phyloP scores from a whole-genome alignment of 2,113 vertebrate genomes.

The Callopanchax toddi region DNA sequence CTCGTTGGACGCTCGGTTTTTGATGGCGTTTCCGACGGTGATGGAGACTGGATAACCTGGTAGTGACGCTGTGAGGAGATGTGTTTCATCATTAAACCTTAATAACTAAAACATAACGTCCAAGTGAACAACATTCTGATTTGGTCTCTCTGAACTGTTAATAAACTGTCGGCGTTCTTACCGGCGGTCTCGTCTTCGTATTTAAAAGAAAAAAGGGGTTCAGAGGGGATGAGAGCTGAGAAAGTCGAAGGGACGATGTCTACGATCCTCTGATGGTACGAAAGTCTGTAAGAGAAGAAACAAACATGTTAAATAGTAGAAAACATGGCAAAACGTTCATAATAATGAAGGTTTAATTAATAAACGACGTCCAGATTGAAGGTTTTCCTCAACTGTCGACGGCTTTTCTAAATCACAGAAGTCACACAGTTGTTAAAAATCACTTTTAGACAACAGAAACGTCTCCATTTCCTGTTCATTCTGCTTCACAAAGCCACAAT shows the following conservation, averaged over 20 bases:
- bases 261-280: slow-evolving; percentile 95
- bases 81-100: background rate
- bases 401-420: background rate
- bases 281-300: slow-evolving; percentile 81
- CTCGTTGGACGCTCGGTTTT: slow-evolving; percentile 93
- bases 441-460: too few species aligned
- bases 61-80: slow-evolving; percentile 82
- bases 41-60: slow-evolving; percentile 88
- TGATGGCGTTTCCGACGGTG: slow-evolving; percentile 90
- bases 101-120: too few species aligned
- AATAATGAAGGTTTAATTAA: background rate
- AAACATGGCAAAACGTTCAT: background rate
- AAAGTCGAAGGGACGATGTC: slow-evolving; percentile 94
- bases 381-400: background rate
- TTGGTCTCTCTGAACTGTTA: too few species aligned
- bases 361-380: too few species aligned
- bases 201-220: slow-evolving; percentile 90
- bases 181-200: slow-evolving; percentile 89
- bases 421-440: too few species aligned
- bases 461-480: too few species aligned
- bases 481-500: too few species aligned
- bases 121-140: too few species aligned
- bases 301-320: background rate
- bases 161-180: slow-evolving; percentile 69
- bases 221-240: slow-evolving; percentile 89